A percentile compares a stretch with the other conserved stretches of the same genome.
These are phyloP conservation scores for Leptonema lineaticorne DNA, from an alignment of 1,140 invertebrate genomes.

Conservation along the genomic window DNA sequence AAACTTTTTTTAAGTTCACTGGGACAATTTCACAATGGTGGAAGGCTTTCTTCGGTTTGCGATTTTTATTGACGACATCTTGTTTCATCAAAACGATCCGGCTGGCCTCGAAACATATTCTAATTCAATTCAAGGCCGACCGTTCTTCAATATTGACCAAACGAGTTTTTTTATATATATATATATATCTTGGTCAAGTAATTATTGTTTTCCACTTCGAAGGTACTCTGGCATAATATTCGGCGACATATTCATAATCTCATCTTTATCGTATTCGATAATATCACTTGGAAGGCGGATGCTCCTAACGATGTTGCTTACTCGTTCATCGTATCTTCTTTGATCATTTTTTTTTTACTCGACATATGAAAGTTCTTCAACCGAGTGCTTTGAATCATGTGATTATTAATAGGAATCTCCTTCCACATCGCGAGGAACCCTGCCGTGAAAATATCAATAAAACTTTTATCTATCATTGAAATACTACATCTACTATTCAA, in stretches of 20 bases:
- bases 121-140: conserved; percentile 5
- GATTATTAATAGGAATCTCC: conserved; percentile 4
- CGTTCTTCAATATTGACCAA: not conserved
- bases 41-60: not conserved
- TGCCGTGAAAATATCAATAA: not conserved
- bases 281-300: not conserved
- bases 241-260: not conserved
- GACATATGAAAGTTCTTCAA: not conserved
- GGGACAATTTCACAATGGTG: no score
- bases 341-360: not conserved
- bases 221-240: not conserved
- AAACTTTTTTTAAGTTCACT: no score
- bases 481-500: no score
- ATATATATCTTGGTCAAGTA: no score
- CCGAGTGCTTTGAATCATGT: conserved; percentile 5
- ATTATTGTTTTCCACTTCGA: conserved; percentile 1
- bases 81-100: not conserved
- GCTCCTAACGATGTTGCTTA: not conserved
- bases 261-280: not conserved
- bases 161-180: conserved; percentile 14
- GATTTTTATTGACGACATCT: not conserved
- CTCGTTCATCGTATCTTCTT: not conserved
- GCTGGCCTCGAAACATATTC: conserved; percentile 12
- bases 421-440: not conserved
- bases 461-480: no score